Conservation (phyloP, 2,113 vertebrate species). For the Phodopus roborovskii region DNA sequence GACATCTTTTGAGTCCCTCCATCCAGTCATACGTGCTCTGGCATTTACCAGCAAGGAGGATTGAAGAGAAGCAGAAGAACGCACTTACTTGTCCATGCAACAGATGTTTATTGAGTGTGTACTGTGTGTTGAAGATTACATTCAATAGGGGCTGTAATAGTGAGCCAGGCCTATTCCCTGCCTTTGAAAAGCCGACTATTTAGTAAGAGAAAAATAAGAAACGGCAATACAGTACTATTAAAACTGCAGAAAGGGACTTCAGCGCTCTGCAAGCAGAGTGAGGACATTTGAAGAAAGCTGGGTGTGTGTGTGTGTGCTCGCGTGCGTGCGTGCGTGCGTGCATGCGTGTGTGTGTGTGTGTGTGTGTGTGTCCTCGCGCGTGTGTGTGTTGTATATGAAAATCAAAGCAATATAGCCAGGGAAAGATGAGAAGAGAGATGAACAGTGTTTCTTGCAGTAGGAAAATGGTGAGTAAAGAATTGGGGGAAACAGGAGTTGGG, state of each 20-base stretch:
- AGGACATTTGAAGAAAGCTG: not conserved
- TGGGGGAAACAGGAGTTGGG: not conserved
- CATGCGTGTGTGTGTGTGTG: not conserved
- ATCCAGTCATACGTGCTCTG: not conserved
- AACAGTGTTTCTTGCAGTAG: not conserved
- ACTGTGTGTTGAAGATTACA: not conserved
- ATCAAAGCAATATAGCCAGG: not conserved
- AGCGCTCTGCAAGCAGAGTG: not conserved
- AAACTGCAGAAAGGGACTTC: not conserved
- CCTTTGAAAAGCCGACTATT: not conserved
- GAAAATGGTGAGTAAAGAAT: conserved; percentile 8
- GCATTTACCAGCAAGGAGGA: not conserved
- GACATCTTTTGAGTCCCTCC: not conserved
- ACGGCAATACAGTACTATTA: not conserved
- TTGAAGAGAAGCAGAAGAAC: conserved; percentile 17
- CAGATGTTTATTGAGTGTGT: not conserved
- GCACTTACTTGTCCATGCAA: not conserved
- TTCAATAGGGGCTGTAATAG: not conserved
- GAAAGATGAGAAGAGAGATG: not conserved
- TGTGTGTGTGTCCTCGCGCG: fast-evolving
- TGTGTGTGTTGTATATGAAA: not conserved
- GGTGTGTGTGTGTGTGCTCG: not conserved
- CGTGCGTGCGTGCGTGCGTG: not conserved
- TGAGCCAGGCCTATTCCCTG: not conserved
- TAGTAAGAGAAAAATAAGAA: not conserved